Percentiles rank a stretch among this genome's conserved stretches.
These are phyloP conservation scores for Scaptomyza caliginosa DNA, from an alignment of 2,888 invertebrate species.

Conservation along the genomic window DNA sequence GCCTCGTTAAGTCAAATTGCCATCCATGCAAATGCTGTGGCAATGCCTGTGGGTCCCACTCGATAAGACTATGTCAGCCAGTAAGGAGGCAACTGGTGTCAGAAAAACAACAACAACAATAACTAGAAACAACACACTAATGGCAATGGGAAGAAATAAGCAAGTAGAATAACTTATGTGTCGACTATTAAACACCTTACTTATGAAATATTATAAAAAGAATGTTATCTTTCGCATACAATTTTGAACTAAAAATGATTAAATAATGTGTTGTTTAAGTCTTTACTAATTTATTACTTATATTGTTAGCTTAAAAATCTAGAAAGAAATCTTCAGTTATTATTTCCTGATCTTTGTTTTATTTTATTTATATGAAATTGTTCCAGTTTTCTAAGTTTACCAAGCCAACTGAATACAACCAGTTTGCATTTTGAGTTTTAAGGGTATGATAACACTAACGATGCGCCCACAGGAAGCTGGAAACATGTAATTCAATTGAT, in stretches of 20 bases:
- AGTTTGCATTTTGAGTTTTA: neutral
- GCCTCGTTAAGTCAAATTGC: constrained; percentile 70
- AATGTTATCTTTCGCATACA: too few relatives aligned
- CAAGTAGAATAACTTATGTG: neutral
- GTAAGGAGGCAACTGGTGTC: constrained; percentile 44
- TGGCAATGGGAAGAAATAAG: constrained; percentile 19
- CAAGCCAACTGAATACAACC: constrained; percentile 12
- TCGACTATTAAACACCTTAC: constrained; percentile 9
- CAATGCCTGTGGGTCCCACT: constrained; percentile 32
- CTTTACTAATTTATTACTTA: too few relatives aligned
- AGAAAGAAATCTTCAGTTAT: too few relatives aligned
- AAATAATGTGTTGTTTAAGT: too few relatives aligned
- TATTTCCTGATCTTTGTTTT: too few relatives aligned
- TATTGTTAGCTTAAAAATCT: too few relatives aligned
- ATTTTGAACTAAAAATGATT: too few relatives aligned
- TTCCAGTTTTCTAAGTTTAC: too few relatives aligned
- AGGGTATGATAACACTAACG: constrained; percentile 55
- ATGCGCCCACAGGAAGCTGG: constrained; percentile 67
- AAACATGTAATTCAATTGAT: constrained; percentile 75
- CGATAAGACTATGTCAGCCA: constrained; percentile 34
- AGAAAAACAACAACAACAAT: constrained; percentile 25
- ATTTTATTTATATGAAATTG: too few relatives aligned
- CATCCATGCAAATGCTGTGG: constrained; percentile 68
- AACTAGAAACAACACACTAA: too few relatives aligned
- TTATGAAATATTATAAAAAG: neutral